Evolutionary conservation across 2,888 invertebrate species (phyloP).

Genomic region (Apodemia zela): DNA sequence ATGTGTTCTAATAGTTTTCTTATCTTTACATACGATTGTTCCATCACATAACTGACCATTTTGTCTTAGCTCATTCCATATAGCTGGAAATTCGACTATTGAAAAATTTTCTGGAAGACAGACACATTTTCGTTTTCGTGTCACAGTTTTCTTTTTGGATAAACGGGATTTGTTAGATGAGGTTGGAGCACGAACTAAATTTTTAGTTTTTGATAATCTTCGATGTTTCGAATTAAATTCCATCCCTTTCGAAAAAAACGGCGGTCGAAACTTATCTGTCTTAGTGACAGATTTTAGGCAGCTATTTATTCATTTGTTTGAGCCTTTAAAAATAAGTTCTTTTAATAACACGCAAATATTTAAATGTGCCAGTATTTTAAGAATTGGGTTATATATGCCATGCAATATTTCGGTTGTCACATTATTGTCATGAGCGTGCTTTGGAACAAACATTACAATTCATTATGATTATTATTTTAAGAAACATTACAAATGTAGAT

Average conservation of each 20-base stretch:
- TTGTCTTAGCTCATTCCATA: conserved; percentile 84
- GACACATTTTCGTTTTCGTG: conserved; percentile 79
- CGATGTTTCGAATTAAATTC: conserved; percentile 79
- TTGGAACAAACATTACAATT: too few species aligned
- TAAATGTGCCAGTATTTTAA: conserved; percentile 12
- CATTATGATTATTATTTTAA: too few species aligned
- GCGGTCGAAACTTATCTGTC: conserved; percentile 77
- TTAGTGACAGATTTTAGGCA: conserved; percentile 62
- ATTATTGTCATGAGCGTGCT: too few species aligned
- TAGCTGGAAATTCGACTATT: conserved; percentile 82
- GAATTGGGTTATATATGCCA: neutral
- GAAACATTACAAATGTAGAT: neutral
- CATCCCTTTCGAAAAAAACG: conserved; percentile 77
- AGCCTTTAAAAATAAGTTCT: conserved; percentile 25
- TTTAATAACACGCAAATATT: neutral
- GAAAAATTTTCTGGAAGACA: conserved; percentile 81
- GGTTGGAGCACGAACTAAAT: conserved; percentile 70
- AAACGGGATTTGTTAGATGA: conserved; percentile 61
- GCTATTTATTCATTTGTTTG: conserved; percentile 57
- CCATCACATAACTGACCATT: conserved; percentile 87
- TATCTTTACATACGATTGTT: conserved; percentile 81
- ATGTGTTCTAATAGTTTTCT: conserved; percentile 83
- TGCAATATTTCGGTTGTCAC: too few species aligned
- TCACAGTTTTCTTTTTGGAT: conserved; percentile 65
- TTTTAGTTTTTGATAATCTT: conserved; percentile 78